A percentile compares a stretch with the other conserved stretches of the same genome.
Conservation (phyloP, 2,113 vertebrate species). For the Poeciliopsis retropinna region DNA sequence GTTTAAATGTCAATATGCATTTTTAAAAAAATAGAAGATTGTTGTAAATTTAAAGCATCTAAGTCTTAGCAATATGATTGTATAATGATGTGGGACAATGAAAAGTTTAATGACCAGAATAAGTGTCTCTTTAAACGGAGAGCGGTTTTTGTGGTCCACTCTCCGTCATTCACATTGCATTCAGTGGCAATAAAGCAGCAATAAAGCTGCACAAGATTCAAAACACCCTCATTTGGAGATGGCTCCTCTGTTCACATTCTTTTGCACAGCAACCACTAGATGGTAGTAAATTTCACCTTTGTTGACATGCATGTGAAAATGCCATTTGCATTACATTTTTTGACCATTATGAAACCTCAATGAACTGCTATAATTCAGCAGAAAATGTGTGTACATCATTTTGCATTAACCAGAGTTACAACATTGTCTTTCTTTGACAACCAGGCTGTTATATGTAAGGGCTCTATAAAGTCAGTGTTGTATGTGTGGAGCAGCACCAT, state of each 20-base stretch:
- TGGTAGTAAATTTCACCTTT: conserved; percentile 33
- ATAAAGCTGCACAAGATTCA: conserved; percentile 26
- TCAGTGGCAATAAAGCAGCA: conserved; percentile 22
- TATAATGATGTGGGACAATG: neutral
- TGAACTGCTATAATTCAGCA: conserved; percentile 19
- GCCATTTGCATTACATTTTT: neutral
- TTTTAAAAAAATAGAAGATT: conserved; percentile 1
- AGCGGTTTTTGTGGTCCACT: conserved; percentile 5
- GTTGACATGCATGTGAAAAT: conserved; percentile 1
- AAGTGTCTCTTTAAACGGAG: no score
- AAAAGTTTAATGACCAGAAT: neutral
- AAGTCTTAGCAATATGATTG: neutral
- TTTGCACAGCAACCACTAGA: conserved; percentile 34
- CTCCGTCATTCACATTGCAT: conserved; percentile 11
- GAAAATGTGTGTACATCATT: conserved; percentile 23
- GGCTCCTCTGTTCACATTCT: neutral
- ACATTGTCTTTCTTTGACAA: conserved; percentile 84
- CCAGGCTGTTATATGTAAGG: conserved; percentile 78
- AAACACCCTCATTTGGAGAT: neutral
- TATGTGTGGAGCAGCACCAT: conserved; percentile 77
- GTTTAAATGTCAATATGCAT: conserved; percentile 16
- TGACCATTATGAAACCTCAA: conserved; percentile 11
- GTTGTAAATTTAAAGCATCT: conserved; percentile 16
- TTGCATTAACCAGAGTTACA: conserved; percentile 53
- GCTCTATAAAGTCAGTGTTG: conserved; percentile 75